phyloP scores from a whole-genome alignment of 2,113 vertebrate species.

The Tamias sibiricus region DNA sequence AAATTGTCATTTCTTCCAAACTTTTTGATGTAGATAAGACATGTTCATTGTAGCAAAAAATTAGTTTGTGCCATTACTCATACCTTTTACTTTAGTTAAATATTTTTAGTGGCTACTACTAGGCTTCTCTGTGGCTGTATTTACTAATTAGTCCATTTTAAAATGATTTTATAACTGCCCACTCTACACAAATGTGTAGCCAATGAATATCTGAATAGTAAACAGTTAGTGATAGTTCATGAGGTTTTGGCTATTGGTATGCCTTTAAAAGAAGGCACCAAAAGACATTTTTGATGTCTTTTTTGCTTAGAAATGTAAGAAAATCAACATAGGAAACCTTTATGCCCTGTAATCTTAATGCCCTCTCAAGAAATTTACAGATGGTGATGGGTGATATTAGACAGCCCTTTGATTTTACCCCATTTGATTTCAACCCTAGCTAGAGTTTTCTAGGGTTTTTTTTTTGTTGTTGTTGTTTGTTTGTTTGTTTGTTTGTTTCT shows the following conservation, averaged over 20 bases:
- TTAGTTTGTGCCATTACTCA: neutral
- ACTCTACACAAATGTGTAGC: neutral
- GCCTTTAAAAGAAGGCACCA: neutral
- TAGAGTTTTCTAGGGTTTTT: neutral
- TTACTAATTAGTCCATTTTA: neutral
- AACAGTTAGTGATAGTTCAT: neutral
- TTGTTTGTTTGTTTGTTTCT: neutral
- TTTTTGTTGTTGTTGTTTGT: too few species aligned
- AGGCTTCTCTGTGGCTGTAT: neutral
- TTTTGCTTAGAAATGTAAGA: neutral
- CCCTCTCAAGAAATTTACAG: neutral
- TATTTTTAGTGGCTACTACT: neutral
- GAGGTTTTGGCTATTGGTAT: neutral
- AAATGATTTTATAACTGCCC: neutral
- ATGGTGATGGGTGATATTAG: neutral
- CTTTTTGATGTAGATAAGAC: neutral
- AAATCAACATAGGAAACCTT: neutral
- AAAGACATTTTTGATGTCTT: neutral
- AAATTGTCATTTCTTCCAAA: neutral
- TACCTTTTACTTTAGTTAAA: neutral
- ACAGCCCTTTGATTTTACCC: neutral
- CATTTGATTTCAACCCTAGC: neutral
- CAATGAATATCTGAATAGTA: constrained; percentile 14
- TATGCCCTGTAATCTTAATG: constrained; percentile 1
- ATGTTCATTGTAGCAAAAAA: neutral